A percentile compares a stretch with the other conserved stretches of the same genome.
phyloP scores from a whole-genome alignment of 2,113 vertebrate species.

The Chunga burmeisteri region DNA sequence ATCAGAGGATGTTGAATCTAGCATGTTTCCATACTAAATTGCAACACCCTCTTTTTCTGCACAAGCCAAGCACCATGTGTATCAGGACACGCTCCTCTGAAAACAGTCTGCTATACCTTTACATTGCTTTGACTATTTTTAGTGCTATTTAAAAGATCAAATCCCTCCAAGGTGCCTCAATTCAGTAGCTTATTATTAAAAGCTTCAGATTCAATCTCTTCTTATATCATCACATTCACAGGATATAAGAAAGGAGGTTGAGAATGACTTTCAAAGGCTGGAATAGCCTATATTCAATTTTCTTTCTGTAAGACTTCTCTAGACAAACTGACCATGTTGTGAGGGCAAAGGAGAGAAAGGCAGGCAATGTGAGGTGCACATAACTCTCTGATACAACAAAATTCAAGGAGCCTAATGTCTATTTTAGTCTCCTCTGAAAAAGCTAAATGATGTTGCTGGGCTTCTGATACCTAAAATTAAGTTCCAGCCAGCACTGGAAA shows the following conservation, averaged over 20 bases:
- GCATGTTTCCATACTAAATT: neutral
- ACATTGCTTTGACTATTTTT: neutral
- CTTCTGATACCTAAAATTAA: neutral
- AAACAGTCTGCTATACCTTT: neutral
- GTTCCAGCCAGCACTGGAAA: too few relatives aligned
- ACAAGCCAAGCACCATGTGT: neutral
- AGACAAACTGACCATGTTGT: neutral
- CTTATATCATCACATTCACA: neutral
- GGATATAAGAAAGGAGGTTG: neutral
- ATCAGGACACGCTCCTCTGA: fast-evolving
- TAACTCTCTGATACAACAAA: neutral
- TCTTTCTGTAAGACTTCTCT: neutral
- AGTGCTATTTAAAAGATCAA: neutral
- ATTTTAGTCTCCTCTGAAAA: neutral
- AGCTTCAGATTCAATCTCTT: neutral
- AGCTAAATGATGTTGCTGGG: neutral
- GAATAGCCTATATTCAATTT: neutral
- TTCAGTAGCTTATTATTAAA: neutral
- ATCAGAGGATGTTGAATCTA: neutral
- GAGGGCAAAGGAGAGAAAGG: neutral
- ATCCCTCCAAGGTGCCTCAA: neutral
- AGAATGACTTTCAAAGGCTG: neutral
- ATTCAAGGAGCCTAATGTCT: neutral
- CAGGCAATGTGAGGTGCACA: neutral
- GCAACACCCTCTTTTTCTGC: neutral